Base-by-base conservation (phyloP, 2,113 vertebrate genomes). In the human (Homo sapiens) region DNA sequence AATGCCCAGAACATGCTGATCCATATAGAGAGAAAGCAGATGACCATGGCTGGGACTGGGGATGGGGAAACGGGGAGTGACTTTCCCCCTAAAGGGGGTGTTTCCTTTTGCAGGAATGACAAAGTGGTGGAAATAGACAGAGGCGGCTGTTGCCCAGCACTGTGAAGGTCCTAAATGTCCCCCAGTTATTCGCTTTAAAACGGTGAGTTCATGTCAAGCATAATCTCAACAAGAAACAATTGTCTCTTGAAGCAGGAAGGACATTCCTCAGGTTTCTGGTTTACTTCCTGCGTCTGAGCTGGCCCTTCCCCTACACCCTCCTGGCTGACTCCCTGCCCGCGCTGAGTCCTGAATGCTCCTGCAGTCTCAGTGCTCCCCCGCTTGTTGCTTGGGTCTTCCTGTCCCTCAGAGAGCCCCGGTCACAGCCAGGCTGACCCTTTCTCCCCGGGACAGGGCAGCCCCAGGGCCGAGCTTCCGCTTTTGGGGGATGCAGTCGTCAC, bases 161-260 rank as follows among this genome's bases (percentile, higher is more conserved):
- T 1, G 12, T 6, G 35, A 20, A 23, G 8, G 4, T 10, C 3
- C 32, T 9, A 8, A 8, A 25, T 2, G 25, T 18, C 45, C 35
- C 25, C n/a, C 6, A 38, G 22, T 40, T 32, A 1, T 17, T 30
- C 3, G 2, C 57, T 50, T 20, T 17, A 22, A 27, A 27, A 35
- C 1, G 1, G 30, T n/a, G 23, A 11, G 2, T 32, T 18, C 0
- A 2, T 18, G n/a, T 17, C 27, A 40, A 55, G 25, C 7, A 0
- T 1, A 30, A 30, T 6, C 14, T 55, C 27, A 3, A 3, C 18
- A 10, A 2, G 61, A 14, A 18, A 27, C 0, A 7, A 6, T 17
- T 7, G 55, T 6, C 17, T 22, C 8, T 0, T 18, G 35, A 4
- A 0, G 22, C 2, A 12, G 0, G 1, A 45, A 25, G 5, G 2